Conservation (phyloP, 2,113 vertebrate genomes). For the Burhinus oedicnemus region DNA sequence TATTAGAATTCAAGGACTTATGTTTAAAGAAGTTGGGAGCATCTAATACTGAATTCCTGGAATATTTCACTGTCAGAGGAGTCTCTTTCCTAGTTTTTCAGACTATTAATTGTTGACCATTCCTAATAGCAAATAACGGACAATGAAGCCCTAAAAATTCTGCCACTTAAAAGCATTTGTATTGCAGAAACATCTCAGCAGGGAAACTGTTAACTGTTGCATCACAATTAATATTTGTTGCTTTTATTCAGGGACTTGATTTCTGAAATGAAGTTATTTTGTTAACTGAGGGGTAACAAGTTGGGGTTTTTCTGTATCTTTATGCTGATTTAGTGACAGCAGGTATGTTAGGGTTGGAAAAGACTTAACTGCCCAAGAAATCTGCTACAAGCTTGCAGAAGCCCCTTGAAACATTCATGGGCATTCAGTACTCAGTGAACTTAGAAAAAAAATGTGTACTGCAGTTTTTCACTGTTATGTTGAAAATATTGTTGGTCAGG, state of each 20-base stretch:
- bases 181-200: neutral
- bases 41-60: neutral
- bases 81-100: neutral
- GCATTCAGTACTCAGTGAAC: neutral
- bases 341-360: neutral
- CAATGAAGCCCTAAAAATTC: neutral
- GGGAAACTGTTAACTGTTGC: neutral
- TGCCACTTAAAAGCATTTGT: neutral
- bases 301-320: neutral
- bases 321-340: neutral
- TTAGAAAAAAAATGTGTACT: neutral
- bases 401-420: neutral
- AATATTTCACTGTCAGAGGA: neutral
- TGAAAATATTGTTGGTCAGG: neutral
- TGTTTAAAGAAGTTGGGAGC: neutral
- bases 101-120: neutral
- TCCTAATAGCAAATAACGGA: neutral
- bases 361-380: neutral
- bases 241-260: neutral
- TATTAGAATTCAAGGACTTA: neutral
- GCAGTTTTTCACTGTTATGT: neutral
- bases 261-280: neutral
- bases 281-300: neutral
- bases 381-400: neutral
- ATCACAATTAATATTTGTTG: neutral